Base-by-base conservation (phyloP, 2,797 vertebrate species). In the Falco biarmicus region DNA sequence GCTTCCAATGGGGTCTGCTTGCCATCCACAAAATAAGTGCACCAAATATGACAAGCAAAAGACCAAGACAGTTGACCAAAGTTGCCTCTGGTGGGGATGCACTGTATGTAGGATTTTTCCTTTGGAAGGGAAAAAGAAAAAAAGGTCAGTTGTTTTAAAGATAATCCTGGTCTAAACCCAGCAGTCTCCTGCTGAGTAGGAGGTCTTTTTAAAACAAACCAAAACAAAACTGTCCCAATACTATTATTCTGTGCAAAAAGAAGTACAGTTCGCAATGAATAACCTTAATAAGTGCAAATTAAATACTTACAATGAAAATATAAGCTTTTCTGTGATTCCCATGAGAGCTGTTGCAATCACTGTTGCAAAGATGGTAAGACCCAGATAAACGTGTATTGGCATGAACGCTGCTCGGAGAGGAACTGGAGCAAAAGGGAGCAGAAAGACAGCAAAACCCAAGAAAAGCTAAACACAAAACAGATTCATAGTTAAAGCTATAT, bases 321-420 rank as follows among this genome's bases (percentile, higher is more conserved):
- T 78, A 37, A 99, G 98, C 94, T 99, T 99, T 97, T 99, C 99
- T 43, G 99, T 99, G 95, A 99, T 97, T 96, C 99, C 99, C 99
- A 98, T 99, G 71, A 99, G 98, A 81, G 98, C 97, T 24, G 99
- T 97, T 63, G 98, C 98, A 90, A 99, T 99, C 76, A 98, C 98
- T 20, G 98, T 98, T 91, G 97, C 97, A 87, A 99, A 99, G 95
- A 99, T 97, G 87, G 99, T 94, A 21, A 99, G 98, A 65, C 99
- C 99, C 2, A 98, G 98, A 95, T 98, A 99, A 80, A 99, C 95
- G 3, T 99, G 99, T 41, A 99, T 60, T 87, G 99, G 99, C 98
- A 99, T 99, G 63, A 98, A 95, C 17, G 96, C 79, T 86, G 97
- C 97, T 93, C 99, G 98, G 96, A 99, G 96, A 54, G 92, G 97